Evolutionary conservation across 2,888 invertebrate genomes (phyloP), one percentile per base, ranked within the genome.

Genomic region (Acutogordius australiensis): DNA sequence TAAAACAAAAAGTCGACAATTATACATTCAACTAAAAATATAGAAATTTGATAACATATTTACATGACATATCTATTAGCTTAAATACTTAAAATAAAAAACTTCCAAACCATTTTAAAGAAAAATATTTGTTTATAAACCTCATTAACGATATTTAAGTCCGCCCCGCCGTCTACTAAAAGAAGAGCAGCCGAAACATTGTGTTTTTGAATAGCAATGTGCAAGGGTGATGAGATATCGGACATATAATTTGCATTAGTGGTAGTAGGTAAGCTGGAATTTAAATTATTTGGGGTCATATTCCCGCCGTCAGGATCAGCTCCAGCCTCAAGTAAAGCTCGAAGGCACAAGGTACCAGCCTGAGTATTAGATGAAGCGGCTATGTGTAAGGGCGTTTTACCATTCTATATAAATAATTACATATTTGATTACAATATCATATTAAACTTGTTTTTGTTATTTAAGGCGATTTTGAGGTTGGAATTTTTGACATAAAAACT

Each of bases 101-200:
- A 56, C n/a, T n/a, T n/a, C n/a, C n/a, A n/a, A n/a, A n/a, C n/a
- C n/a, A n/a, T 26, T 21, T 56, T 8, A 56, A 56, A 13, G n/a
- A 56, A 37, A 37, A 37, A 37, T 37, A 37, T 37, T 37, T 37
- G 8, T 37, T n/a, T n/a, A n/a, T n/a, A n/a, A n/a, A 37, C 51
- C 13, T 26, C 4, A 30, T 57, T 45, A 63, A 70, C 71, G 27
- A 75, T 67, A 66, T 77, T 76, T 65, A 75, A 73, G 66, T 77
- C 75, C 63, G 78, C 78, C 51, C 78, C 78, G 56, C 76, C 75
- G 64, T 78, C 76, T 51, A 80, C 70, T 61, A 80, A 69, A 59
- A 77, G 68, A 63, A 78, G 68, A 1, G 78, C 78, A 61, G 78
- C 76, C 60, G 74, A 68, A 45, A 71, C 69, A 65, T 78, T 75